Evolutionary conservation across 2,888 invertebrate species (phyloP).

Genomic region (Brassicogethes aeneus): DNA sequence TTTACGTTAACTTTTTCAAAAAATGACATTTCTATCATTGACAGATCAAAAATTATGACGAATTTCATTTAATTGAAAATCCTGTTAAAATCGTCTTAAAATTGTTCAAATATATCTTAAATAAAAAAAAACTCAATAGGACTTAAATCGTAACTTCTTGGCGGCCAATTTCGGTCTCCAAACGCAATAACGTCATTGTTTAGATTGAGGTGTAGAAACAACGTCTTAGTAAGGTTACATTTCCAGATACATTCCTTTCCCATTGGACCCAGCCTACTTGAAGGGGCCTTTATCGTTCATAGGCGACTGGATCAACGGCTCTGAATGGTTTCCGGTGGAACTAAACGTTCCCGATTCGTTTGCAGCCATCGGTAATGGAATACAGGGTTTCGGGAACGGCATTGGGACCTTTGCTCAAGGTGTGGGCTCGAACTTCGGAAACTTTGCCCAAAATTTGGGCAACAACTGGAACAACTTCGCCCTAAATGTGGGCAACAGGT

Average conservation of each 20-base stretch:
- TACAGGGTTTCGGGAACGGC: constrained; percentile 5
- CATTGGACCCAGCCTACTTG: background rate
- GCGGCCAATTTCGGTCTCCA: no score
- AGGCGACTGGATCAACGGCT: constrained; percentile 44
- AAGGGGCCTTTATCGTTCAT: constrained; percentile 27
- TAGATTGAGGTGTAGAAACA: no score
- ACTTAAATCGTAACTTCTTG: no score
- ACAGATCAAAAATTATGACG: no score
- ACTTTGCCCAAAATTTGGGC: constrained; percentile 13
- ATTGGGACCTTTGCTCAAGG: constrained; percentile 1
- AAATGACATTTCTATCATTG: no score
- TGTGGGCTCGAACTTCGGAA: constrained; percentile 11
- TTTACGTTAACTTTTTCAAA: no score
- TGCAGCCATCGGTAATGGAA: constrained; percentile 24
- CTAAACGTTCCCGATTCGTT: constrained; percentile 54
- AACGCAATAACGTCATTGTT: no score
- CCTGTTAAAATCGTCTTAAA: no score
- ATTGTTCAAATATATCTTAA: no score
- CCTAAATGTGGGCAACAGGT: constrained; percentile 6
- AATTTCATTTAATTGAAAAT: no score
- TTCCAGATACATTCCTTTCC: background rate
- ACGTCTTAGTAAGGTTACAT: no score
- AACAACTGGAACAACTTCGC: constrained; percentile 5
- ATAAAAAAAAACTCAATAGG: no score
- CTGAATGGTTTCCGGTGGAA: constrained; percentile 53